phyloP scores from a whole-genome alignment of 2,888 invertebrate genomes.

The Xestia rhomboidea region DNA sequence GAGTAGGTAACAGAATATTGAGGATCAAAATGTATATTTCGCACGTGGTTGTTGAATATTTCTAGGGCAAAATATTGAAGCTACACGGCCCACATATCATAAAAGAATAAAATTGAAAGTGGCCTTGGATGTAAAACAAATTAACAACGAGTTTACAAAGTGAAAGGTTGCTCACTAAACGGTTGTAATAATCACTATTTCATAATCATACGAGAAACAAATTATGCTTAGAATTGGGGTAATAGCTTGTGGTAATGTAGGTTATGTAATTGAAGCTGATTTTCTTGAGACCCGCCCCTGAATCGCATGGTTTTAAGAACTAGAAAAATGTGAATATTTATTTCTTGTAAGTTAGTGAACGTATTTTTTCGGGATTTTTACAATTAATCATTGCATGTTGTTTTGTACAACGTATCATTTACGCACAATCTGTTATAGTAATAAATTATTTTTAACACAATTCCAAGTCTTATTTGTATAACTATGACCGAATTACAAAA shows the following conservation, averaged over 20 bases:
- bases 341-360: no score
- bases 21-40: constrained; percentile 17
- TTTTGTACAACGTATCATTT: no score
- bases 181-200: neutral
- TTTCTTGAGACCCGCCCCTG: neutral
- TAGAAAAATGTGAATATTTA: neutral
- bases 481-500: neutral
- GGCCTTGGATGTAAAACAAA: neutral
- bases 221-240: neutral
- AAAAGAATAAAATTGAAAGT: neutral
- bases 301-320: neutral
- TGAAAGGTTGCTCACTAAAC: neutral
- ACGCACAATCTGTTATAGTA: no score
- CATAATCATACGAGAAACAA: neutral
- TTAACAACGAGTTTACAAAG: neutral
- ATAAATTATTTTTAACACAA: no score
- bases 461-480: neutral
- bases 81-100: neutral
- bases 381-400: no score
- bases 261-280: neutral
- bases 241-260: neutral
- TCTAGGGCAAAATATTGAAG: constrained; percentile 5
- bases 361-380: no score
- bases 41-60: neutral
- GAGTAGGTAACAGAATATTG: constrained; percentile 8